Evolutionary conservation across 2,797 vertebrate species (phyloP), one percentile per base, ranked within the genome.

Genomic region (Onychomys torridus): DNA sequence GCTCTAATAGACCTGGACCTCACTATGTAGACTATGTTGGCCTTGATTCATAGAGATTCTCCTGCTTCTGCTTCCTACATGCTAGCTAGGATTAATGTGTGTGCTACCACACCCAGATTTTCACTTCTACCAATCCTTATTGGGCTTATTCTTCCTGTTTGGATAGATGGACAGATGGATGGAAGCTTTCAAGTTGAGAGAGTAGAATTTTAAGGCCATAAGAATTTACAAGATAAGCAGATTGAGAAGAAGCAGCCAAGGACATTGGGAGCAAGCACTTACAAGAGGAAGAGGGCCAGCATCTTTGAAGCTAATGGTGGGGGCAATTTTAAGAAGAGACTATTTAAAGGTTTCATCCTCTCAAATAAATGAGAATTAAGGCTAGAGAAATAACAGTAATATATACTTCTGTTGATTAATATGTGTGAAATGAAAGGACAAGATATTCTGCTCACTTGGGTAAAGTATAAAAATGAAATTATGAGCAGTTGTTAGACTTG

Each of bases 171-270:
- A 25, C 52, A 37, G 37, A 32, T 79, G 29, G 17, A 67, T 82
- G 21, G 11, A 90, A 88, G 79, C 61, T 92, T 79, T 96, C 43
- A 96, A 49, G 12, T 57, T 85, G 52, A 92, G 6, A 83, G 55
- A 87, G 1, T 73, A 19, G 17, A 13, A 83, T n/a, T 92, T 95
- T 86, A 75, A 97, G 37, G 92, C 82, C 6, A 89, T 81, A 10
- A 61, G 46, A 92, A 90, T 89, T 95, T 88, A 85, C 90, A 59
- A 29, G 32, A 61, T 43, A 34, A 2, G 6, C 5, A 76, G 6
- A 63, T 61, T 69, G 49, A 85, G 82, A 89, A 94, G 84, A 93
- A 84, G 7, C 55, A 69, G 16, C 78, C 55, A 88, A 92, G n/a
- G 49, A 73, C 8, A 49, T 19, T 89, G 14, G 90, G 37, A 83